Evolutionary conservation across 1,140 invertebrate genomes (phyloP), one percentile per base, ranked within the genome.

Genomic region (Archivesica marissinica): DNA sequence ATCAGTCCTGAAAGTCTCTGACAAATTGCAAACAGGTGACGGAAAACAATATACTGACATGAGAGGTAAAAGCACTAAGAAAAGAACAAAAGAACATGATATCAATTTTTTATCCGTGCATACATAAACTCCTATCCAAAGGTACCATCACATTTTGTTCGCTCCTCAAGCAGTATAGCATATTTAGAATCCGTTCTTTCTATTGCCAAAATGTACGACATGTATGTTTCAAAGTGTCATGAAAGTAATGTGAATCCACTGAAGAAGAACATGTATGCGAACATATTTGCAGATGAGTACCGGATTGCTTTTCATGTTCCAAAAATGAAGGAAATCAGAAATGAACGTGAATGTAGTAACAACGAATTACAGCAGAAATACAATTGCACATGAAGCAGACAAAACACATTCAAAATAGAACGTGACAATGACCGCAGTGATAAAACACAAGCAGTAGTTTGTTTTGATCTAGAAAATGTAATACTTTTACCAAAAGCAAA

Each of bases 251-350:
- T 33, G 7, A 56, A 52, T 25, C 78, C 87, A 20, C 79, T 72
- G 23, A 86, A 88, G 41, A 30, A 30, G 35, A 68, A 78, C 23
- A 66, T 81, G 9, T 88, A 88, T 25, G 23, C 59, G 41, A 47
- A 72, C 11, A 75, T 88, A 4, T 88, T 82, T 39, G 86, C 75
- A 47, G 47, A 13, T 3, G 72, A 87, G 30, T 87, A 81, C 56
- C 82, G 86, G 72, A 50, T 88, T 25, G 77, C n/a, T 1, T 86
- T 88, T 41, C 74, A 86, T n/a, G 23, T 64, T 20, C 84, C 87
- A 0, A 88, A 83, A 38, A 88, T 86, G n/a, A 84, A 72, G 33
- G 68, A 72, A 44, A 44, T 23, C 6, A 72, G 47, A 28, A n/a
- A n/a, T n/a, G n/a, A n/a, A n/a, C n/a, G n/a, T n/a, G n/a, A n/a